A percentile compares a stretch with the other conserved stretches of the same genome.
Evolutionary conservation across 2,888 invertebrate species (phyloP).

Genomic region (Agrotis exclamationis): DNA sequence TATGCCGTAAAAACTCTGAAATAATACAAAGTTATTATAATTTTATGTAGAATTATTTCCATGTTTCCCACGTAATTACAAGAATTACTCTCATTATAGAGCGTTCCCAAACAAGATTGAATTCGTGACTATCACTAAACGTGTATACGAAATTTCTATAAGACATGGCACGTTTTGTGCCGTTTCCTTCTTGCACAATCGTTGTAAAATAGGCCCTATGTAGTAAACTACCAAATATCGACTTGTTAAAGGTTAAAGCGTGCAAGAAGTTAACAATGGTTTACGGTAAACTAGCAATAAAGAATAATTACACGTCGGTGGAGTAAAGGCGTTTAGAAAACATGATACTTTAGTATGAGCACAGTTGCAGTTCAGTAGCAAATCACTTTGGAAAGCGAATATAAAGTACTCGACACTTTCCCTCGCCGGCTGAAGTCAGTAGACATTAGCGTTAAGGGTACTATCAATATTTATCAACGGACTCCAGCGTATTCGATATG

Average conservation of each 20-base stretch:
- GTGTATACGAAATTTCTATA: conserved; percentile 71
- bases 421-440: conserved; percentile 61
- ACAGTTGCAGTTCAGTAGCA: conserved; percentile 57
- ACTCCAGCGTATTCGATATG: conserved; percentile 57
- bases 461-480: conserved; percentile 64
- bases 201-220: conserved; percentile 44
- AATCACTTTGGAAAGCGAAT: conserved; percentile 72
- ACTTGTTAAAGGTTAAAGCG: conserved; percentile 57
- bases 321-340: conserved; percentile 41
- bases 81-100: conserved; percentile 66
- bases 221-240: conserved; percentile 55
- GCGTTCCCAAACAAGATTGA: conserved; percentile 69
- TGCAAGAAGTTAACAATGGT: conserved; percentile 36
- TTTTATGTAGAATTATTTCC: conserved; percentile 62
- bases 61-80: conserved; percentile 67
- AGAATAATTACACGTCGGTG: conserved; percentile 47
- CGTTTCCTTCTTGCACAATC: conserved; percentile 70
- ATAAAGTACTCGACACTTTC: conserved; percentile 71
- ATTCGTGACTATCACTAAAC: conserved; percentile 78
- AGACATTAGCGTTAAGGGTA: conserved; percentile 63
- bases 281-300: conserved; percentile 30
- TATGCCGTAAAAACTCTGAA: conserved; percentile 50
- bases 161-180: conserved; percentile 70
- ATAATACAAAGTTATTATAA: conserved; percentile 46
- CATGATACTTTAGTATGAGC: conserved; percentile 35